A percentile compares a stretch with the other conserved stretches of the same genome.
These are phyloP conservation scores for Cryptomyrus ogoouensis DNA, from an alignment of 2,113 vertebrate species.

Conservation along the genomic window DNA sequence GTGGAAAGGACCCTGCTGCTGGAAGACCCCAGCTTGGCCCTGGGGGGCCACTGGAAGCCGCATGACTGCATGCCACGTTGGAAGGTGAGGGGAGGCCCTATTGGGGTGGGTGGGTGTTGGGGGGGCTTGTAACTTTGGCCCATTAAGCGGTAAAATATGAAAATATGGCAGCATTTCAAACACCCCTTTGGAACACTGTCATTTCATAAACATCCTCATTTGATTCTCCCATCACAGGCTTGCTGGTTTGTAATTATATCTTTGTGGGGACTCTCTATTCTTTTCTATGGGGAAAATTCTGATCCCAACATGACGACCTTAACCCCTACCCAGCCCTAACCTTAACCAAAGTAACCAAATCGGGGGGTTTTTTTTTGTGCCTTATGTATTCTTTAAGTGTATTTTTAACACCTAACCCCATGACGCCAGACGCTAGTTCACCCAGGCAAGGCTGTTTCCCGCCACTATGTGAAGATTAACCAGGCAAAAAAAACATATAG, in stretches of 20 bases:
- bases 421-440: not conserved
- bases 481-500: not conserved
- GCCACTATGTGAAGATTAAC: not conserved
- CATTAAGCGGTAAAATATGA: not conserved
- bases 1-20: constrained; percentile 71
- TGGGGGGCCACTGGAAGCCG: constrained; percentile 87
- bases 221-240: not conserved
- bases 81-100: constrained; percentile 68
- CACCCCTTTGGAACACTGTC: not conserved
- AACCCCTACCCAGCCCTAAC: no score
- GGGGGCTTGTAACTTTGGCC: not conserved
- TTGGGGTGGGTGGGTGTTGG: not conserved
- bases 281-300: no score
- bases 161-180: not conserved
- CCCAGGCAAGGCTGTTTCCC: not conserved
- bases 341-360: no score
- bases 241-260: no score
- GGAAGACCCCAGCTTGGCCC: constrained; percentile 61
- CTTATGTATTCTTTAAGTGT: not conserved
- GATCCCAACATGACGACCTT: no score
- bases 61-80: constrained; percentile 84
- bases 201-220: not conserved
- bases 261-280: no score
- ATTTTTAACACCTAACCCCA: not conserved
- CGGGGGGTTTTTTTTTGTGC: not conserved